Percentiles rank a stretch among this genome's conserved stretches.
Conservation (phyloP, 2,113 vertebrate genomes). For the Odobenus rosmarus region DNA sequence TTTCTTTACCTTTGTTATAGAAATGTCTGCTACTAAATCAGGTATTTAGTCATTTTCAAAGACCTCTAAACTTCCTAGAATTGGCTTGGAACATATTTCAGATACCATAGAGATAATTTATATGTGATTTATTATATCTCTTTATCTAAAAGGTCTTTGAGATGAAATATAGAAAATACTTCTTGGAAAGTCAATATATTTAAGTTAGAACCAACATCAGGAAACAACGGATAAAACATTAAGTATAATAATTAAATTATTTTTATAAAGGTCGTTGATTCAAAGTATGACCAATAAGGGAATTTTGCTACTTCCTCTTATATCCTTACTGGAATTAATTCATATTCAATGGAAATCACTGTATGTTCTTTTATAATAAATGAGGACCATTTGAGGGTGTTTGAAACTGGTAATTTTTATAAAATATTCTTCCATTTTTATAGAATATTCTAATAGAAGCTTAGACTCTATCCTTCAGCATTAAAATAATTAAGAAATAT, state of each 20-base stretch:
- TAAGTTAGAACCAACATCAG: not conserved
- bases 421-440: constrained; percentile 20
- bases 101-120: not conserved
- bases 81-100: not conserved
- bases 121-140: not conserved
- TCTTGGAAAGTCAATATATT: constrained; percentile 42
- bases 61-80: not conserved
- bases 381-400: not conserved
- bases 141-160: constrained; percentile 29
- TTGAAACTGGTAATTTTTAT: not conserved
- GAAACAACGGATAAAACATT: not conserved
- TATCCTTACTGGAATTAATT: not conserved
- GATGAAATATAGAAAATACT: not conserved
- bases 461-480: not conserved
- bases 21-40: not conserved
- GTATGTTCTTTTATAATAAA: not conserved
- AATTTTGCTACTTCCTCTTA: not conserved
- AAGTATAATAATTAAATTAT: constrained; percentile 24
- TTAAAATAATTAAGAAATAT: constrained; percentile 8
- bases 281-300: not conserved
- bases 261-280: constrained; percentile 38
- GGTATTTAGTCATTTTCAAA: not conserved
- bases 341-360: not conserved
- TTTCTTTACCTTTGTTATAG: constrained; percentile 19
- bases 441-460: not conserved